Evolutionary conservation across 2,888 invertebrate genomes (phyloP).

Genomic region (Pristionchus japonicus): DNA sequence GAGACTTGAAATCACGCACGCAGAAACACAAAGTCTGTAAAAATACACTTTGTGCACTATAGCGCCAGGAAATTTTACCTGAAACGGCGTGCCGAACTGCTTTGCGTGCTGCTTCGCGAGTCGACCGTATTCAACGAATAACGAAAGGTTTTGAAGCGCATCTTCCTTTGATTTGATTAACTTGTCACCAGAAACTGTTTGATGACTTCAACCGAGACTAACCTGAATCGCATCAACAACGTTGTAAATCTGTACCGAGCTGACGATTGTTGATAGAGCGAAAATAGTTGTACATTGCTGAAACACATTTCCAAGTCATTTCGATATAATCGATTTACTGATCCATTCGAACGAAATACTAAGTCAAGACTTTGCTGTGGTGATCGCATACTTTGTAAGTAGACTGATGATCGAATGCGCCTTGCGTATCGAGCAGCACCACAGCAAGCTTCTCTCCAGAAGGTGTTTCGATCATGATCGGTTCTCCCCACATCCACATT

Average conservation of each 20-base stretch:
- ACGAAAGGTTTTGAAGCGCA: constrained; percentile 91
- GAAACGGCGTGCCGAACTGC: constrained; percentile 72
- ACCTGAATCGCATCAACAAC: constrained; percentile 92
- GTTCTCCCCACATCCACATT: constrained; percentile 76
- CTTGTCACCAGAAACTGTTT: not conserved
- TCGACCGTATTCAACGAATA: constrained; percentile 98
- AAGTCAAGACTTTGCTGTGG: no score
- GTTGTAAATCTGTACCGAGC: constrained; percentile 92
- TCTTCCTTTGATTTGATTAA: constrained; percentile 82
- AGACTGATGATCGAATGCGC: constrained; percentile 96
- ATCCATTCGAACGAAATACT: not conserved
- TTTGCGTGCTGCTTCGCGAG: constrained; percentile 86
- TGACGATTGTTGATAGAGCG: constrained; percentile 96
- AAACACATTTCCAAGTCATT: constrained; percentile 78
- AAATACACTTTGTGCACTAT: no score
- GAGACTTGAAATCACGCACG: constrained; percentile 78
- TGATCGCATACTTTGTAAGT: constrained; percentile 81
- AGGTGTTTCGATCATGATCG: constrained; percentile 73
- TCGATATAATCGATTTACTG: not conserved
- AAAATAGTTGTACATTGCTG: constrained; percentile 95
- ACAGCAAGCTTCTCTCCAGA: constrained; percentile 71
- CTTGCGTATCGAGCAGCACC: constrained; percentile 88
- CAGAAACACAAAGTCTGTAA: constrained; percentile 71
- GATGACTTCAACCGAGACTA: not conserved
- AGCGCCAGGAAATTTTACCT: no score